phyloP scores from a whole-genome alignment of 2,888 invertebrate species.

The Eupithecia subumbrata region DNA sequence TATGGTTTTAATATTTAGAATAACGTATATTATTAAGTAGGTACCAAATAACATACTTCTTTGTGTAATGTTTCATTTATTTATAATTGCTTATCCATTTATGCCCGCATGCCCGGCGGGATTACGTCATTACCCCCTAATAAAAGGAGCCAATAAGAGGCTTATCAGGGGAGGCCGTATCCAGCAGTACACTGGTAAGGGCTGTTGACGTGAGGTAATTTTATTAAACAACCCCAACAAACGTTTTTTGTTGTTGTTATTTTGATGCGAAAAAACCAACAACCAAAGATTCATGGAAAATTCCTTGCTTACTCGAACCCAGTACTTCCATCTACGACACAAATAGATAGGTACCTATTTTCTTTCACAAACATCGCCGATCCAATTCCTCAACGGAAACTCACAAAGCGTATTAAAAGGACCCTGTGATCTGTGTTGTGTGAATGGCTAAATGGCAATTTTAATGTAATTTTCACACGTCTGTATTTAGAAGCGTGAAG shows the following conservation, averaged over 20 bases:
- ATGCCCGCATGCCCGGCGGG: background rate
- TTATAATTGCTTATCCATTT: background rate
- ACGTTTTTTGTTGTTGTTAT: background rate
- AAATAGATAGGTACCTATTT: background rate
- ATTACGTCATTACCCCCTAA: background rate
- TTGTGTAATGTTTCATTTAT: background rate
- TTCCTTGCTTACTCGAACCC: background rate
- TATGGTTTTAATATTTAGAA: background rate
- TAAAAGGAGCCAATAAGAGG: background rate
- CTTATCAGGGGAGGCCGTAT: background rate
- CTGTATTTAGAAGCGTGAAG: constrained; percentile 39
- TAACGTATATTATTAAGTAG: background rate
- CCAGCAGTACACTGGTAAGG: background rate
- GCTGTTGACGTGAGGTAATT: background rate
- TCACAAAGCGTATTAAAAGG: background rate
- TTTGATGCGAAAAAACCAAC: background rate
- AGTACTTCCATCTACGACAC: background rate
- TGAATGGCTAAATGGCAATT: constrained; percentile 35
- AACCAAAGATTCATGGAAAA: background rate
- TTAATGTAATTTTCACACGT: constrained; percentile 43
- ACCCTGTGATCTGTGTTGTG: constrained; percentile 34
- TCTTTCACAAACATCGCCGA: background rate
- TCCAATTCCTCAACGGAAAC: background rate
- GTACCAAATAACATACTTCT: background rate
- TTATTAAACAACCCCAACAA: background rate